Base-by-base conservation (phyloP, 2,888 invertebrate species). In the Agrotis ipsilon region DNA sequence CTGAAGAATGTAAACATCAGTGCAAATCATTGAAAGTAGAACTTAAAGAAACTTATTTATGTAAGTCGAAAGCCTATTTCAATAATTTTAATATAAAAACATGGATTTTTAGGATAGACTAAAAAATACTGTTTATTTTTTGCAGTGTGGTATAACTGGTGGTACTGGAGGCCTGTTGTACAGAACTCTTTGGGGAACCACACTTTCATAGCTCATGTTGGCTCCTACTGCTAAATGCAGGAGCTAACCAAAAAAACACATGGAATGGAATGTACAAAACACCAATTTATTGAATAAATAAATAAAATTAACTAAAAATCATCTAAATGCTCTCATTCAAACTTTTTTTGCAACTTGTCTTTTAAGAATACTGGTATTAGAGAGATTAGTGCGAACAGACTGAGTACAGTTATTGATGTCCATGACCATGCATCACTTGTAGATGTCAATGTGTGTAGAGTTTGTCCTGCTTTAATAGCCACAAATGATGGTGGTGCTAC, bases 401-500 rank as follows among this genome's bases (percentile, higher is more conserved):
- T 97, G 18, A 99, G 96, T 58, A 98, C 95, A 18, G 97, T 94
- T 65, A 99, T 94, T n/a, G 99, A 98, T 16, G 97, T 97, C 97
- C 98, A 98, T 0, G 99, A 99, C 95, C 99, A 97, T 1, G 98
- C 98, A 84, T 98, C 98, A 84, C 97, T 97, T 1, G 98, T 98
- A 5, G 98, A 98, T 1, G 99, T 98, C 94, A 99, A 97, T 82
- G 98, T 97, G 88, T 99, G 98, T 58, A 99, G 96, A 0, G 99
- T 99, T 91, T 99, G 99, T 18, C 99, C 99, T 16, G 99, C 99
- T 96, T 99, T 99, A 86, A 99, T 99, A 16, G 99, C 99, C 39
- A 99, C 97, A 92, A 99, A 98, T 0, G 99, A 99, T 6, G 99
- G 99, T 58, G 99, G 99, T 0, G 98, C 99, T 16, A 99, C 99